These are phyloP conservation scores for Alosa sapidissima DNA, from an alignment of 2,797 vertebrate genomes.

Conservation along the genomic window DNA sequence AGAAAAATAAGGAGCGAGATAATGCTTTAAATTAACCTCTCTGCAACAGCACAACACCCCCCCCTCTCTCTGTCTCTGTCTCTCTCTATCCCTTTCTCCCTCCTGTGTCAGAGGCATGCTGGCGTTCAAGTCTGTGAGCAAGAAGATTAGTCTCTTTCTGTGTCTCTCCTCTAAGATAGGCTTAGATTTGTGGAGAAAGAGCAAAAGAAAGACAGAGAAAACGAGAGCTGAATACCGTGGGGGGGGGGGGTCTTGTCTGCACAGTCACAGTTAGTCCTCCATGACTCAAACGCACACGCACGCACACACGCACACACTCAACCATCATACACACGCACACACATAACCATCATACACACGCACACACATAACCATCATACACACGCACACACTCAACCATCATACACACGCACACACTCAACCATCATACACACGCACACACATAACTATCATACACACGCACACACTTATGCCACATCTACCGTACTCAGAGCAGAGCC, in stretches of 20 bases:
- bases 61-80: neutral
- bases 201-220: too few species aligned
- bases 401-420: neutral
- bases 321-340: neutral
- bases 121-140: neutral
- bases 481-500: neutral
- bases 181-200: neutral
- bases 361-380: too few species aligned
- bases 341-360: too few species aligned
- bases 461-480: neutral
- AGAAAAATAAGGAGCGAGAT: slow-evolving; percentile 32
- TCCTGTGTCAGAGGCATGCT: slow-evolving; percentile 31
- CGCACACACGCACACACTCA: too few species aligned
- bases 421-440: neutral
- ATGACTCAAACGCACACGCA: neutral
- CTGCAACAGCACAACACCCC: neutral
- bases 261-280: neutral
- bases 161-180: neutral
- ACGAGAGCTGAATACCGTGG: too few species aligned
- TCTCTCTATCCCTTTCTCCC: neutral
- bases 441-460: too few species aligned
- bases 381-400: neutral
- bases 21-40: slow-evolving; percentile 41
- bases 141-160: neutral
- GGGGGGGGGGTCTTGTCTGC: too few species aligned